These are phyloP conservation scores for Neostethus bicornis DNA, from an alignment of 2,797 vertebrate genomes.

Conservation along the genomic window DNA sequence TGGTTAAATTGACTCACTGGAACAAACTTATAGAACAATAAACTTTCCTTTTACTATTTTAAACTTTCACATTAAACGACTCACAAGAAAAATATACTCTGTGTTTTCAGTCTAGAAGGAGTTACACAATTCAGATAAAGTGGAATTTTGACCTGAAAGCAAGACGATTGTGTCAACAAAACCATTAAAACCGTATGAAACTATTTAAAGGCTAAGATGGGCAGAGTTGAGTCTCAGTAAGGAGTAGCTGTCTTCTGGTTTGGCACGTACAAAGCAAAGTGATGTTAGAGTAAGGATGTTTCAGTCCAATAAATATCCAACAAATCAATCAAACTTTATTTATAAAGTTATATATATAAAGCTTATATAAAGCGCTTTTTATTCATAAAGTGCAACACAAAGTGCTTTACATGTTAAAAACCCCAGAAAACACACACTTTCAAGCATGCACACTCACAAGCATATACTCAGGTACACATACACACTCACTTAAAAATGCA, in stretches of 20 bases:
- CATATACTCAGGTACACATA: too few species aligned
- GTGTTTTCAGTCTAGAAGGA: slow-evolving; percentile 45
- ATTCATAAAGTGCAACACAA: too few species aligned
- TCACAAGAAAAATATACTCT: slow-evolving; percentile 64
- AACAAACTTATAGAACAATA: slow-evolving; percentile 51
- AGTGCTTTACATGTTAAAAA: too few species aligned
- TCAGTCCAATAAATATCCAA: too few species aligned
- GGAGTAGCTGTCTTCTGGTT: background rate
- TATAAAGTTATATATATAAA: too few species aligned
- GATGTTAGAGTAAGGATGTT: background rate
- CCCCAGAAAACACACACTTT: too few species aligned
- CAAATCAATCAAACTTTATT: too few species aligned
- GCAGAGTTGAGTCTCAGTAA: background rate
- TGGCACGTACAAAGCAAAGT: background rate
- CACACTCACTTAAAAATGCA: too few species aligned
- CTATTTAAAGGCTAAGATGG: background rate
- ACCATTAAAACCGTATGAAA: slow-evolving; percentile 24
- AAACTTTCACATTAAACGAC: slow-evolving; percentile 69
- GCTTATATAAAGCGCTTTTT: too few species aligned
- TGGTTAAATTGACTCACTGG: slow-evolving; percentile 48
- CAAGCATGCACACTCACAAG: too few species aligned
- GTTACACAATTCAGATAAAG: slow-evolving; percentile 58
- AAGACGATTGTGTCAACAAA: slow-evolving; percentile 26
- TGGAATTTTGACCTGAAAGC: slow-evolving; percentile 42
- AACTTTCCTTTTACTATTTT: slow-evolving; percentile 49